A percentile compares a stretch with the other conserved stretches of the same genome.
Evolutionary conservation across 2,797 vertebrate species (phyloP).

Genomic region (Halcyon chelicuti): DNA sequence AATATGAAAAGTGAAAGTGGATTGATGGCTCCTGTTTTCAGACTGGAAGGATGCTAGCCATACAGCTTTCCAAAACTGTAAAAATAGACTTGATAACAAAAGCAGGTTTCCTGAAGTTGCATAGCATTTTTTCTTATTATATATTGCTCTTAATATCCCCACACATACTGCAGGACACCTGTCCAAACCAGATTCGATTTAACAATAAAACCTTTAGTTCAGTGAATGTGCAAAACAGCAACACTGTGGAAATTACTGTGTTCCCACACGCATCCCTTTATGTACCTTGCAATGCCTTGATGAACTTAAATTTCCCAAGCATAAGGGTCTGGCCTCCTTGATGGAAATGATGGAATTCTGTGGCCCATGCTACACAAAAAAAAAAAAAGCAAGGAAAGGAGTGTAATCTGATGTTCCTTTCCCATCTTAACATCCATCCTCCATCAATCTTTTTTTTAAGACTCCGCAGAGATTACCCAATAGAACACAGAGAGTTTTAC

Average conservation of each 20-base stretch:
- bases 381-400: fast-evolving
- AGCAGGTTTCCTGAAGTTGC: background rate
- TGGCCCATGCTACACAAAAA: background rate
- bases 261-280: background rate
- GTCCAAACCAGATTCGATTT: background rate
- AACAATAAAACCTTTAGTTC: background rate
- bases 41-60: background rate
- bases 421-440: background rate
- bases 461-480: background rate
- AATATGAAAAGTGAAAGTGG: background rate
- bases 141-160: background rate
- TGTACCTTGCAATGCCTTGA: background rate
- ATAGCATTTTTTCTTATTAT: background rate
- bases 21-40: background rate
- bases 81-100: background rate
- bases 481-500: background rate
- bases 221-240: background rate
- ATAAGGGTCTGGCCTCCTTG: background rate
- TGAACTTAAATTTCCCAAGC: background rate
- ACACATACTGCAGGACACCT: background rate
- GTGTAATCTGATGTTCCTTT: background rate
- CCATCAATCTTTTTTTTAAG: background rate
- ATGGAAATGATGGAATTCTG: fast-evolving
- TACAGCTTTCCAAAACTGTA: background rate
- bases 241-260: background rate